Percentiles rank a stretch among this genome's conserved stretches.
Evolutionary conservation across 2,888 invertebrate genomes (phyloP).

Genomic region (Linnaemya tessellans): DNA sequence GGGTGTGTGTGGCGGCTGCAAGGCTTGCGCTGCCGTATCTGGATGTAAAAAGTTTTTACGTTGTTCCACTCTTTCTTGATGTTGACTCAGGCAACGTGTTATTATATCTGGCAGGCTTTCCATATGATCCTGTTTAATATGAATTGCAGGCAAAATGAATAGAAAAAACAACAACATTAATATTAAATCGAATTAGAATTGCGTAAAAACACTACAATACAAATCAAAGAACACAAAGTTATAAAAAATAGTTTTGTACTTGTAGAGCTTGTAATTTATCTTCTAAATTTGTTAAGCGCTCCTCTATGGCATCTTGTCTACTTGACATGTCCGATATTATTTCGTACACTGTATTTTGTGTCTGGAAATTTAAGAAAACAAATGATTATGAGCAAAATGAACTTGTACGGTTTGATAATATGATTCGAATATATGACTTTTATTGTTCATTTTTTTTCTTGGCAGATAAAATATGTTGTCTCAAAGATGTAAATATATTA

Average conservation of each 20-base stretch:
- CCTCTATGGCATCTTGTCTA: constrained; percentile 96
- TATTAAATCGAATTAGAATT: background rate
- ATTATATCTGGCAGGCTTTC: constrained; percentile 93
- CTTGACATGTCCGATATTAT: constrained; percentile 98
- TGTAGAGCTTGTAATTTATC: constrained; percentile 94
- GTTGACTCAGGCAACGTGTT: constrained; percentile 88
- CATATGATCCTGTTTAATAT: constrained; percentile 87
- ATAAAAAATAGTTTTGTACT: constrained; percentile 82
- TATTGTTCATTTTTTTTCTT: background rate
- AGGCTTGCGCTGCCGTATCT: constrained; percentile 89
- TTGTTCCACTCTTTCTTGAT: constrained; percentile 92
- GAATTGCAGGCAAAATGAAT: background rate
- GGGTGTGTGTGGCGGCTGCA: constrained; percentile 81
- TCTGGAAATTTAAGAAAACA: constrained; percentile 85
- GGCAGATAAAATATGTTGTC: background rate
- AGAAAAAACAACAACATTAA: constrained; percentile 8
- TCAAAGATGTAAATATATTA: background rate
- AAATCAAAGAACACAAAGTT: background rate
- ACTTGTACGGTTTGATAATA: background rate
- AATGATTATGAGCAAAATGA: constrained; percentile 31
- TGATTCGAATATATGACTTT: background rate
- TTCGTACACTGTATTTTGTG: constrained; percentile 98
- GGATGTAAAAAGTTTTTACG: constrained; percentile 94
- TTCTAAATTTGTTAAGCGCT: constrained; percentile 95
- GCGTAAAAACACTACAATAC: background rate